Evolutionary conservation across 2,888 invertebrate species (phyloP), one percentile per base, ranked within the genome.

Genomic region (Erynnis tages): DNA sequence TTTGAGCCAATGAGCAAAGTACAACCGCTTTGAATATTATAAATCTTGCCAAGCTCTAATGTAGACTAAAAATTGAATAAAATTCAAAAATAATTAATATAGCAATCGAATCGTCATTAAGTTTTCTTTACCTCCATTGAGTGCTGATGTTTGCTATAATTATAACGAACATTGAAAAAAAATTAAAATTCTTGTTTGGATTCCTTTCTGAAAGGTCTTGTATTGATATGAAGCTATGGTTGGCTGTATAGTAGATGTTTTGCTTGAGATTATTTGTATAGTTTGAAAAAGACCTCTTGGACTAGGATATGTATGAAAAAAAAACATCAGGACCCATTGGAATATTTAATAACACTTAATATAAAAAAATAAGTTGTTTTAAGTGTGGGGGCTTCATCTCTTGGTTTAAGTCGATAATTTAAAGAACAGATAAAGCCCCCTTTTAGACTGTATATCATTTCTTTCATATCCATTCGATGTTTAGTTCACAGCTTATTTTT

Each of bases 401-500:
- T 68, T 65, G 19, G n/a, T 8, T 34, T 7, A 16, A n/a, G n/a
- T n/a, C 3, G 6, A 14, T 35, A 16, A 35, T 11, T 21, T 19
- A 17, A n/a, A 2, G 25, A 14, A 29, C 35, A 4, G 52, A 45
- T 44, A 44, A 44, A 52, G 14, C 29, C 3, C 40, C 52, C 29
- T 13, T 23, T 7, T 48, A 40, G 29, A 40, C 34, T 8, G 40
- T 35, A 32, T 50, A 10, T 50, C 27, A 41, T 23, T 69, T 73
- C 71, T 69, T 63, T 53, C 59, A 59, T 56, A 62, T 62, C 49
- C 59, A 56, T 59, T 62, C 32, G 32, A 16, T 25, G 30, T 82
- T 86, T 71, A 76, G 72, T 82, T 82, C 76, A 85, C 84, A 82
- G 87, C 87, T 87, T 87, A 83, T 86, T 86, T 86, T 82, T 82